Evolutionary conservation across 1,140 invertebrate species (phyloP).

Genomic region (Trichogramma pretiosum): DNA sequence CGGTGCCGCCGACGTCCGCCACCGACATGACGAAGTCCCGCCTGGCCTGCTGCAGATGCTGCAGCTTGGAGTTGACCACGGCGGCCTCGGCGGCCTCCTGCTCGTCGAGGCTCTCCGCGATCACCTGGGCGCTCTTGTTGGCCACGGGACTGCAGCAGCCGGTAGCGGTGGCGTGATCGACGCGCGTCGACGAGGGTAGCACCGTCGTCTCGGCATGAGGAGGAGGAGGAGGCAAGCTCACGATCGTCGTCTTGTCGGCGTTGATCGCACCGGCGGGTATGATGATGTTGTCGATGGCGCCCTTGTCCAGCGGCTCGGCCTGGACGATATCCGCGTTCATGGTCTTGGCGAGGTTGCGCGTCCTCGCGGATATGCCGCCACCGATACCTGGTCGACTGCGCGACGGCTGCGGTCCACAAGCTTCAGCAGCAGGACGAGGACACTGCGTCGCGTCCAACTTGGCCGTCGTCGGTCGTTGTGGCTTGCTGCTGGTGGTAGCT

Average conservation of each 20-base stretch:
- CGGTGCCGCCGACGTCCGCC: slow-evolving; percentile 27
- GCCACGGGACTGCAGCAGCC: slow-evolving; percentile 1
- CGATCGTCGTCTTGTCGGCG: slow-evolving; percentile 23
- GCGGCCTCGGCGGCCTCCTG: slow-evolving; percentile 21
- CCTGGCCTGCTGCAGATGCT: slow-evolving; percentile 30
- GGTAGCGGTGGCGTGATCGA: background rate
- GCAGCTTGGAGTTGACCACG: slow-evolving; percentile 23
- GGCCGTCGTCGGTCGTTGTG: background rate
- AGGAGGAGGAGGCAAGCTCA: slow-evolving; percentile 20
- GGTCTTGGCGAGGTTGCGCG: slow-evolving; percentile 22
- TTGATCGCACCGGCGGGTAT: slow-evolving; percentile 26
- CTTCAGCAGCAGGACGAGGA: background rate
- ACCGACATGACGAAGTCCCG: slow-evolving; percentile 31
- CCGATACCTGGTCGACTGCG: too few relatives aligned
- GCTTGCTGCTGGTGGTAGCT: background rate
- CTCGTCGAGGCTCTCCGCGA: slow-evolving; percentile 27
- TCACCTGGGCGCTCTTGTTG: slow-evolving; percentile 26
- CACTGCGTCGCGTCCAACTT: background rate
- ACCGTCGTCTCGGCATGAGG: background rate
- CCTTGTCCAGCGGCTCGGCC: slow-evolving; percentile 26
- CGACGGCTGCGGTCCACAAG: background rate
- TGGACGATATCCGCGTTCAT: slow-evolving; percentile 32
- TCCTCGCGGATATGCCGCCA: too few relatives aligned
- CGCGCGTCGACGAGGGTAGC: background rate
- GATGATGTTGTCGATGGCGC: slow-evolving; percentile 26